phyloP scores from a whole-genome alignment of 2,888 invertebrate genomes.

The Machimus rusticus region DNA sequence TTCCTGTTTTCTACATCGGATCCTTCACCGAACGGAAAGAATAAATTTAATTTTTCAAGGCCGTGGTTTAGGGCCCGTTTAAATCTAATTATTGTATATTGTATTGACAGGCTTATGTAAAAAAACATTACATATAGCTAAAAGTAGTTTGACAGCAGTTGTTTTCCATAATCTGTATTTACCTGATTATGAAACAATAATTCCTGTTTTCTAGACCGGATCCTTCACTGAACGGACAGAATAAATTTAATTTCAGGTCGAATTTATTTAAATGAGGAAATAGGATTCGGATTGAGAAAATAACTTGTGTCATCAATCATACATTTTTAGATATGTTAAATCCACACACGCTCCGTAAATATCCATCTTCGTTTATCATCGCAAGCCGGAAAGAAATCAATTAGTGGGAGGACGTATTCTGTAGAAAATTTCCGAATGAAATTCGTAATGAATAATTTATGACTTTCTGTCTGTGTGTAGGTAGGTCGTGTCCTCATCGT shows the following conservation, averaged over 20 bases:
- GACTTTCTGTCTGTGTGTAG: constrained; percentile 25
- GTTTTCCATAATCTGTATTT: no score
- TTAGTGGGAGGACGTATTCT: constrained; percentile 37
- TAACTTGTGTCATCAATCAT: constrained; percentile 17
- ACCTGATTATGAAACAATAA: neutral
- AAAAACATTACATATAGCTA: no score
- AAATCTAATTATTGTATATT: no score
- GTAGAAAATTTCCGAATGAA: constrained; percentile 39
- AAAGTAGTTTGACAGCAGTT: no score
- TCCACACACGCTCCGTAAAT: constrained; percentile 23
- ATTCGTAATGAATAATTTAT: constrained; percentile 44
- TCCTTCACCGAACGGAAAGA: neutral
- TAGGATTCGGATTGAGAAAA: neutral
- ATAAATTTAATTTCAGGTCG: neutral
- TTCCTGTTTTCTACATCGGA: neutral
- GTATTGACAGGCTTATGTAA: no score
- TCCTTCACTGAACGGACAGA: neutral
- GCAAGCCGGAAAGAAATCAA: constrained; percentile 41
- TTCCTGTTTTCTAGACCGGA: neutral
- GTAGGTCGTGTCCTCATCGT: neutral
- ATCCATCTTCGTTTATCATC: constrained; percentile 18
- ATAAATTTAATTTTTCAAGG: no score
- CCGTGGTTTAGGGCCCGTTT: no score
- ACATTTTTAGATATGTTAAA: constrained; percentile 13
- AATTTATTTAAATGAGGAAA: neutral